Base-by-base conservation (phyloP, 1,140 invertebrate genomes). In the Hestina assimilis region DNA sequence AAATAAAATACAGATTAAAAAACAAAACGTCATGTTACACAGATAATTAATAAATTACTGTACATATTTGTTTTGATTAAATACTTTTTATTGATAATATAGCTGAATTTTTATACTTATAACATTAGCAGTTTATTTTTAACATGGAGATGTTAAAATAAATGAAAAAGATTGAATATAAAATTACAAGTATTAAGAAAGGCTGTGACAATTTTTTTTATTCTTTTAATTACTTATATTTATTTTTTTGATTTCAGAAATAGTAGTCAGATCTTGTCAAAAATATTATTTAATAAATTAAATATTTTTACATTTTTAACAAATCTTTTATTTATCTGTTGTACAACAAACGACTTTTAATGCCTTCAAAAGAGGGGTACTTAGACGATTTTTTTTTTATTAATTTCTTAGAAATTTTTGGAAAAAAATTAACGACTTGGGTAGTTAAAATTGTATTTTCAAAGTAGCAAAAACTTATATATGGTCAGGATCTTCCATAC, bases 111-210 rank as follows among this genome's bases (percentile, higher is more conserved):
- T 28, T 8, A 28, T 28, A 28, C 8, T 28, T 28, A 2, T 28
- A n/a, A 28, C n/a, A 28, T 1, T 26, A 2, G n/a, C 7, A 28
- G n/a, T 28, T 28, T 8, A 7, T 7, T 28, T 8, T 28, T 9
- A n/a, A 7, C 24, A 28, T 28, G 8, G 24, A 7, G n/a, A 28
- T 2, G 8, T 4, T 9, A 28, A 8, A 9, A 28, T 8, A 35
- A 35, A 35, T 15, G 7, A 15, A 35, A 8, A 9, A 28, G 24
- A 21, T 54, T 43, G 29, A 54, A 23, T 40, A 24, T 11, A 14
- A 41, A 41, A 41, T 19, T 33, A 12, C 17, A 42, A 61, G 59
- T 61, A 61, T 61, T 61, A 56, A 45, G 41, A 51, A 61, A 48
- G 52, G 45, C 59, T 61, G 59, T 56, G 52, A 56, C 38, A 45